phyloP scores from a whole-genome alignment of 2,888 invertebrate genomes.

The Xestia ashworthii region DNA sequence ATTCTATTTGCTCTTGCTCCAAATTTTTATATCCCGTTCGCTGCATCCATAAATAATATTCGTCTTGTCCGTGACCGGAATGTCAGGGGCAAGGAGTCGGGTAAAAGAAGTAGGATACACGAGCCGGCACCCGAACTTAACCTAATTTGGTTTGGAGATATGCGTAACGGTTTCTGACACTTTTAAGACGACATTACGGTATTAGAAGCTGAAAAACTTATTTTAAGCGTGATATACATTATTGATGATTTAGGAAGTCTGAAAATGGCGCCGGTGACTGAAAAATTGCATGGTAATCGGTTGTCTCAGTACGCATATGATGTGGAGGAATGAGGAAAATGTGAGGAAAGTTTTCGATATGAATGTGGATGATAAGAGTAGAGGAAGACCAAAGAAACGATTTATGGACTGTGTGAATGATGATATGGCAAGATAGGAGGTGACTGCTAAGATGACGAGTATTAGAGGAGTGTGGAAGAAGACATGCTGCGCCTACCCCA shows the following conservation, averaged over 20 bases:
- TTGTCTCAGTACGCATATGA: no score
- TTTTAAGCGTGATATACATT: slow-evolving; percentile 26
- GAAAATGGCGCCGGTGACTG: no score
- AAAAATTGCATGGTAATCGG: no score
- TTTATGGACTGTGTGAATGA: no score
- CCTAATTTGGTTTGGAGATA: slow-evolving; percentile 63
- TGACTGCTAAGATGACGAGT: no score
- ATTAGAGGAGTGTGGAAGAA: no score
- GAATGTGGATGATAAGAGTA: no score
- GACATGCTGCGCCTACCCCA: no score
- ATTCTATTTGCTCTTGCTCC: slow-evolving; percentile 53
- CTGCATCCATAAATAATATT: slow-evolving; percentile 60
- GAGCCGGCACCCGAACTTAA: slow-evolving; percentile 35
- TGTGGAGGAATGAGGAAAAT: no score
- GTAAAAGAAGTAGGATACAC: slow-evolving; percentile 37
- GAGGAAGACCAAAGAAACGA: no score
- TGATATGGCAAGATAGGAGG: no score
- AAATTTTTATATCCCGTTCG: slow-evolving; percentile 40
- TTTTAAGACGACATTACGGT: slow-evolving; percentile 27
- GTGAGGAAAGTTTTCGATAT: no score
- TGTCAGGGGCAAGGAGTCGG: slow-evolving; percentile 59
- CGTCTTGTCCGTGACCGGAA: slow-evolving; percentile 57
- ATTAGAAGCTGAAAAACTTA: neutral
- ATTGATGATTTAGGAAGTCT: slow-evolving; percentile 5
- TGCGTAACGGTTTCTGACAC: slow-evolving; percentile 42